Base-by-base conservation (phyloP, 1,140 invertebrate genomes). In the Caerostris extrusa region DNA sequence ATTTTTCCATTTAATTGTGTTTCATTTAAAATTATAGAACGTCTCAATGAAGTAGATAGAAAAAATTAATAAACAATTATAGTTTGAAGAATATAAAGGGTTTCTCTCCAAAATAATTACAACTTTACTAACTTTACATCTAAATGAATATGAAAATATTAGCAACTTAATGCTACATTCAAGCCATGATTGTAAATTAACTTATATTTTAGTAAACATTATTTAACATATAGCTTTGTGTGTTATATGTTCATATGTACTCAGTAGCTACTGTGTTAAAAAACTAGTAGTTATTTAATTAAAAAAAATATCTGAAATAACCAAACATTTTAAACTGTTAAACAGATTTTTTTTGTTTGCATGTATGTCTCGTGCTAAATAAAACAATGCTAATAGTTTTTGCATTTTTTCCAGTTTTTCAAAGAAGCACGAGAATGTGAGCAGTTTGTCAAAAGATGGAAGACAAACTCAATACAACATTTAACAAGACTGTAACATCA, bases 381-480 rank as follows among this genome's bases (percentile, higher is more conserved):
- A 61, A 14, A 61, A 61, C 14, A 61, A 61, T 61, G 0, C 8
- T 34, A 50, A 8, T 77, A 50, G 17, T 81, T 34, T n/a, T 19
- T 56, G 7, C 34, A 34, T 85, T 60, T 85, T 58, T 98, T 99
- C 95, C 95, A 97, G 96, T 99, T 99, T 97, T 99, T 98, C 96
- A 97, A 97, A 94, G 98, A 99, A 95, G 97, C 98, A 61, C 97
- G 98, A 95, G 97, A 98, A 94, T 97, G 98, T 81, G 98, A 99
- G 96, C 98, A 98, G 95, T 99, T 98, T 98, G 97, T 99, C 95
- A 97, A 97, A 97, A 97, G 95, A 97, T 98, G 95, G 98, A 99
- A 95, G 98, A 99, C 96, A 97, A 98, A n/a, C 96, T 99, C 56
- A 99, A 99, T 95, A 98, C 97, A 5, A 97, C 98, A 93, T 99